These are phyloP conservation scores for Sciaenops ocellatus DNA, from an alignment of 2,797 vertebrate genomes.

Conservation along the genomic window DNA sequence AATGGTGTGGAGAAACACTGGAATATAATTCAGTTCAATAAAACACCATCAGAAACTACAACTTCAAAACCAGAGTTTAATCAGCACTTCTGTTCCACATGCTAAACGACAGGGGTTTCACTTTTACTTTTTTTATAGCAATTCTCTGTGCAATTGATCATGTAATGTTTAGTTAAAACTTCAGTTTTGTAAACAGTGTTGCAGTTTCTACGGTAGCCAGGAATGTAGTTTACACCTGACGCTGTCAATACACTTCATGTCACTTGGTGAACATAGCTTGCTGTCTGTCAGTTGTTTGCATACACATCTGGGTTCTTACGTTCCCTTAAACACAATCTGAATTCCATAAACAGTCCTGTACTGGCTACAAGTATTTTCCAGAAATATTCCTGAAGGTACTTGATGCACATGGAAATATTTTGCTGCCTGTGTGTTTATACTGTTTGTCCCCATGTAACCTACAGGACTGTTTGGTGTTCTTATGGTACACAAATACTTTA, in stretches of 20 bases:
- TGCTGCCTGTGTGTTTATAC: not conserved
- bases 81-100: not conserved
- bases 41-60: not conserved
- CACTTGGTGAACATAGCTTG: not conserved
- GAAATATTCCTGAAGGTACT: not conserved
- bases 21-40: not conserved
- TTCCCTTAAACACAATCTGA: not conserved
- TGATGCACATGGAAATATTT: constrained; percentile 23
- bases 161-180: not conserved
- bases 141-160: not conserved
- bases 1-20: not conserved
- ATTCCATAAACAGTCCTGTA: not conserved
- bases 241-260: not conserved
- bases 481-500: not conserved
- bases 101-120: not conserved
- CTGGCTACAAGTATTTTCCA: not conserved
- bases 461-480: not conserved
- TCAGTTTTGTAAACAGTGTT: constrained; percentile 7
- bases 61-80: not conserved
- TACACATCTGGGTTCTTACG: not conserved
- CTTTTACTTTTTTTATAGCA: not conserved
- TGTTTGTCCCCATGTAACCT: not conserved
- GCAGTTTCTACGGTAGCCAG: not conserved
- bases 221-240: constrained; percentile 8
- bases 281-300: not conserved